Evolutionary conservation across 2,888 invertebrate species (phyloP), one percentile per base, ranked within the genome.

Genomic region (Parochlus steinenii): DNA sequence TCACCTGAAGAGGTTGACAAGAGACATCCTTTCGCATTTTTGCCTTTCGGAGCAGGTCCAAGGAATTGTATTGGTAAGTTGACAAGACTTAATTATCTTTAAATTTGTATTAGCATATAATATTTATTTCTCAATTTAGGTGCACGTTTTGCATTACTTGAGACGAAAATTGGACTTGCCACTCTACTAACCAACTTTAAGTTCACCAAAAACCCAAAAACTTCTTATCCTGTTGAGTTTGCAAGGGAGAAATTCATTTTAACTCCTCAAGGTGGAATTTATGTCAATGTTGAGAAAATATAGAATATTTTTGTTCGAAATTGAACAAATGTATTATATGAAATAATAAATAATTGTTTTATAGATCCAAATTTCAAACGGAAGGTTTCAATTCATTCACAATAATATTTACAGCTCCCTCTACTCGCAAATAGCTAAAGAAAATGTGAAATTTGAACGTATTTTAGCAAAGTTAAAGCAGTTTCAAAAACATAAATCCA

Each of bases 91-190:
- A n/a, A n/a, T n/a, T n/a, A n/a, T 27, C 3, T 12, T 14, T 4
- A 5, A 6, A 4, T 27, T 27, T 7, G 4, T 14, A 14, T 4
- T 10, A 14, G 3, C n/a, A 27, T 12, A 22, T 22, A 8, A 22
- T 8, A 7, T 6, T 6, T 7, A 22, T 22, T 22, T 22, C 22
- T 8, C 8, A 6, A 22, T 8, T 22, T 22, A 6, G 31, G 26
- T 14, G 19, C 18, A 24, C 30, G 36, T 5, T 36, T 36, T 12
- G 36, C 23, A 5, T 28, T 26, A n/a, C 17, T 30, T 5, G 30
- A 36, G 12, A 30, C 36, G 10, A 36, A 36, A 25, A 25, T 36
- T 14, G 37, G 37, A 16, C 37, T 37, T 2, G 37, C 15, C 3
- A 27, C 31, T 4, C 10, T 37, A 4, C 16, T 37, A 3, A 20